A percentile compares a stretch with the other conserved stretches of the same genome.
Evolutionary conservation across 2,888 invertebrate species (phyloP).

Genomic region (Hydropsyche betteni): DNA sequence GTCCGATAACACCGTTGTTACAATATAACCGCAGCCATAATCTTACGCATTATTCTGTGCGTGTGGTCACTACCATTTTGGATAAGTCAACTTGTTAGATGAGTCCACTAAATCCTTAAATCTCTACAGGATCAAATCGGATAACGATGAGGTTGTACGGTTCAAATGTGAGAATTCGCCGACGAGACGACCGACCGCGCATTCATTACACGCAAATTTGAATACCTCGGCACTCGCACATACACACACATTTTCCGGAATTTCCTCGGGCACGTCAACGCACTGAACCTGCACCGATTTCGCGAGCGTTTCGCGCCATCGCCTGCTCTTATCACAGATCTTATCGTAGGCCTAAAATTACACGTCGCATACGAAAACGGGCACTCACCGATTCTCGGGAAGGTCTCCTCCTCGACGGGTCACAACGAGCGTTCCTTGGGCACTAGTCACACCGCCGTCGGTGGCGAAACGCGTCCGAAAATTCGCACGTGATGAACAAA

Average conservation of each 20-base stretch:
- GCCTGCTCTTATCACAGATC: constrained; percentile 39
- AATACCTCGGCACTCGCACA: too few relatives aligned
- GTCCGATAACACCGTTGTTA: not conserved
- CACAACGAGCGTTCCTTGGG: too few relatives aligned
- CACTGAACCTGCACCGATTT: not conserved
- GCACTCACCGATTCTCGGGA: not conserved
- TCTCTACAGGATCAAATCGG: constrained; percentile 38
- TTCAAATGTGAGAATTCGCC: constrained; percentile 21
- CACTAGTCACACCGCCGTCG: not conserved
- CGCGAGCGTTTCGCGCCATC: constrained; percentile 9
- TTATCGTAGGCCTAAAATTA: constrained; percentile 43
- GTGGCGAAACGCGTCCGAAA: not conserved
- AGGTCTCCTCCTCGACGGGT: not conserved
- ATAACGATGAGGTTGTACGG: constrained; percentile 38
- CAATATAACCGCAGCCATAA: not conserved
- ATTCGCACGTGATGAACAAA: constrained; percentile 36
- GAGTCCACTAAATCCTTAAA: constrained; percentile 40
- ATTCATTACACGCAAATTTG: too few relatives aligned
- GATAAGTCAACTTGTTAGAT: constrained; percentile 41
- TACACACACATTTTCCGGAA: not conserved
- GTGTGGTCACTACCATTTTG: constrained; percentile 38
- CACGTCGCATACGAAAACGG: constrained; percentile 9
- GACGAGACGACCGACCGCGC: not conserved
- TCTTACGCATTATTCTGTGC: constrained; percentile 33
- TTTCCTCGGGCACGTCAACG: not conserved